Evolutionary conservation across 2,797 vertebrate genomes (phyloP).

Genomic region (Pangasius krempfi): DNA sequence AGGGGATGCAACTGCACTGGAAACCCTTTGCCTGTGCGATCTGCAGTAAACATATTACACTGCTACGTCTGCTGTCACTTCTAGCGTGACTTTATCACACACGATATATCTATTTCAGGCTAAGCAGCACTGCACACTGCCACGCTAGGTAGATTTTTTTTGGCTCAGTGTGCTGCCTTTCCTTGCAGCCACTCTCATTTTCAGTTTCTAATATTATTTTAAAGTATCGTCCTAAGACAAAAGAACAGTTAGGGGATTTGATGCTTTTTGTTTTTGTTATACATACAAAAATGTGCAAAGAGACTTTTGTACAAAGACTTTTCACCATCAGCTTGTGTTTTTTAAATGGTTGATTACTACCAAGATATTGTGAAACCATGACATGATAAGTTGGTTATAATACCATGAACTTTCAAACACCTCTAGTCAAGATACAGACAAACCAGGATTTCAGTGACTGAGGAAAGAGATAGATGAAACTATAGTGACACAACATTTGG

Average conservation of each 20-base stretch:
- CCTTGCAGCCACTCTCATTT: not conserved
- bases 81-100: not conserved
- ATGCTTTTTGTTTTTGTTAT: not conserved
- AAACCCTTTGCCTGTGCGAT: not conserved
- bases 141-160: not conserved
- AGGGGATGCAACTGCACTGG: not conserved
- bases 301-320: not conserved
- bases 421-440: not conserved
- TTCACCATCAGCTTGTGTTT: not conserved
- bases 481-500: not conserved
- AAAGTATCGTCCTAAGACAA: not conserved
- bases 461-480: not conserved
- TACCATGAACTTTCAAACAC: not conserved
- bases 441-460: not conserved
- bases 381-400: not conserved
- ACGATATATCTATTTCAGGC: not conserved
- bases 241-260: not conserved
- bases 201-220: not conserved
- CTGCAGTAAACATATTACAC: not conserved
- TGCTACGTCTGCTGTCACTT: not conserved
- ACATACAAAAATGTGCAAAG: not conserved
- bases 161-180: not conserved
- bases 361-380: not conserved
- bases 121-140: not conserved
- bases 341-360: not conserved